Base-by-base conservation (phyloP, 2,113 vertebrate genomes). In the Nycticebus coucang region DNA sequence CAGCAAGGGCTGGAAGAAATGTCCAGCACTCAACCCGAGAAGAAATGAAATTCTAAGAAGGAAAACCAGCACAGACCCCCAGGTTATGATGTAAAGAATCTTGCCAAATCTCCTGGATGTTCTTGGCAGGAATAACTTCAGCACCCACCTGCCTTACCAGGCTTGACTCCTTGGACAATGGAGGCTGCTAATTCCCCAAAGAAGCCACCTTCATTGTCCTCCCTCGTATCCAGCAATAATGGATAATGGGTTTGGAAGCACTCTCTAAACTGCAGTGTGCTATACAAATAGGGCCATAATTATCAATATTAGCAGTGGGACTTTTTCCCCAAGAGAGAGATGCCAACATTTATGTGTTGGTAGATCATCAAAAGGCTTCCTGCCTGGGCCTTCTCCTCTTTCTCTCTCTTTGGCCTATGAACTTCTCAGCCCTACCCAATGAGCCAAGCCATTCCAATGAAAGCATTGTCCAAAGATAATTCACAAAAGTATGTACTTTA, bases 211-310 rank as follows among this genome's bases (percentile, higher is more conserved):
- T 35, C n/a, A 2, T 8, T 19, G 62, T 8, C 62, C 83, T 30
- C 55, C 72, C 33, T 30, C 57, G 28, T 87, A 68, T 72, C 15
- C 82, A 30, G 0, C 60, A 50, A 50, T 50, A 50, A 50, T 50
- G 45, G 45, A 94, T 53, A 94, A 91, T 69, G 88, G 81, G 90
- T 88, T 88, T 82, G 45, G 91, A 93, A 86, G 97, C 91, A 88
- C 64, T 2, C 10, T 5, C 2, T 30, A 35, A 66, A 74, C 87
- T 50, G 57, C 83, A 84, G 92, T 94, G 92, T 68, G 92, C 96
- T 87, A 0, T 14, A 79, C 92, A 95, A 93, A 95, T 79, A 59
- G 87, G 85, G 89, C 66, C 80, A 57, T 89, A 50, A 92, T 95
- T 93, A 92, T 89, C 85, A 87, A 77, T 80, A 92, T 68, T 87